Conservation (phyloP, 2,797 vertebrate genomes). For the Linurgus olivaceus region DNA sequence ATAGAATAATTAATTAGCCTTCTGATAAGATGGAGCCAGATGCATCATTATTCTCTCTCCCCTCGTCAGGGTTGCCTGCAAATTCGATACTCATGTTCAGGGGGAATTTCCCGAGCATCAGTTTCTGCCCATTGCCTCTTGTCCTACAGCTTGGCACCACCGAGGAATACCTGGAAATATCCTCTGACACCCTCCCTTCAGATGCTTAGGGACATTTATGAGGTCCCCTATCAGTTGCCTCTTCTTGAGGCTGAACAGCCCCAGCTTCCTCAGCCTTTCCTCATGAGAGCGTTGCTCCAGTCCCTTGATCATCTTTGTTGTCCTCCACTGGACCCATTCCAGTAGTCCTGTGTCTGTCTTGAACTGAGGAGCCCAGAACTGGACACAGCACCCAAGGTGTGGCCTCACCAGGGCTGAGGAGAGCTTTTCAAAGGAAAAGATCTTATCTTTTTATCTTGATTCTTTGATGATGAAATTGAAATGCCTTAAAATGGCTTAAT, state of each 20-base stretch:
- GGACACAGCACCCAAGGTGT: neutral
- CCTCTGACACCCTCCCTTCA: neutral
- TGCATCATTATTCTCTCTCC: neutral
- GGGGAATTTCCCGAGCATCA: neutral
- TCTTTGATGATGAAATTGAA: neutral
- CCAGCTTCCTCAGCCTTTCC: neutral
- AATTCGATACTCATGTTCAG: neutral
- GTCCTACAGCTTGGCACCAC: neutral
- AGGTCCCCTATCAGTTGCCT: neutral
- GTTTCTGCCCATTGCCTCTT: neutral
- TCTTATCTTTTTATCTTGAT: neutral
- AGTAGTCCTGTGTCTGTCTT: fast-evolving
- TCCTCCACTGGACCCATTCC: neutral
- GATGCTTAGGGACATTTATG: too few relatives aligned
- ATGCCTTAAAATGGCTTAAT: neutral
- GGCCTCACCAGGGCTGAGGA: neutral
- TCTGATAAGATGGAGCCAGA: neutral
- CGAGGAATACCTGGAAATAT: neutral
- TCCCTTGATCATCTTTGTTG: too few relatives aligned
- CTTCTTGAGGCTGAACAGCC: neutral
- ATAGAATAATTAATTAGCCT: neutral
- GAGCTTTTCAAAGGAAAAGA: neutral
- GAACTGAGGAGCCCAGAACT: neutral
- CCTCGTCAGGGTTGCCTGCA: neutral
- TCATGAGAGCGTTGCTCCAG: neutral